Conservation (phyloP, 1,140 invertebrate species). For the Conopomorpha cramerella region DNA sequence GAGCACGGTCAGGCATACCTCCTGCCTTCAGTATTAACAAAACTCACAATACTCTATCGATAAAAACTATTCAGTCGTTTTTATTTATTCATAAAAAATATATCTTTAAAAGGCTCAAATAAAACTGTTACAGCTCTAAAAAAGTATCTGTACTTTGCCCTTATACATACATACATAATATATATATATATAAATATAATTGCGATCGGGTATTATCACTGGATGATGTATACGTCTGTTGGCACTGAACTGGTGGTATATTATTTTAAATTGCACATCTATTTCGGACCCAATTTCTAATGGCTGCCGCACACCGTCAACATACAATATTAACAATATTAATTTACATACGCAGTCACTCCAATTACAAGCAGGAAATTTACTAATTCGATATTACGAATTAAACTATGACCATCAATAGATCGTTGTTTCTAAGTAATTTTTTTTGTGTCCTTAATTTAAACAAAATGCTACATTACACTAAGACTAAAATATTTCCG, state of each 20-base stretch:
- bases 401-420: too few relatives aligned
- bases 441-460: too few relatives aligned
- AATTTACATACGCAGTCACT: too few relatives aligned
- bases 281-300: too few relatives aligned
- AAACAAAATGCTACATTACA: too few relatives aligned
- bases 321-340: too few relatives aligned
- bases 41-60: conserved; percentile 54
- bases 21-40: conserved; percentile 25
- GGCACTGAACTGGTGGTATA: conserved; percentile 8
- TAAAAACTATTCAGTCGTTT: conserved; percentile 59
- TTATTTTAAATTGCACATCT: background rate
- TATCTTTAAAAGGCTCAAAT: conserved; percentile 59
- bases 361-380: too few relatives aligned
- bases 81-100: conserved; percentile 60
- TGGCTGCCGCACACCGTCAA: too few relatives aligned
- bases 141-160: conserved; percentile 3
- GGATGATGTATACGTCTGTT: conserved; percentile 21
- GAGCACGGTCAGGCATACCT: conserved; percentile 24
- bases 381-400: too few relatives aligned
- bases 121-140: conserved; percentile 34
- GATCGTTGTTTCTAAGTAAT: too few relatives aligned
- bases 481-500: too few relatives aligned
- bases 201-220: conserved; percentile 37
- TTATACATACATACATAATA: too few relatives aligned
- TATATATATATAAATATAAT: conserved; percentile 4